Evolutionary conservation across 30 jellyfish, hydroid and myxozoan species (phyloP).

Genomic region (Rhopilema esculentum): DNA sequence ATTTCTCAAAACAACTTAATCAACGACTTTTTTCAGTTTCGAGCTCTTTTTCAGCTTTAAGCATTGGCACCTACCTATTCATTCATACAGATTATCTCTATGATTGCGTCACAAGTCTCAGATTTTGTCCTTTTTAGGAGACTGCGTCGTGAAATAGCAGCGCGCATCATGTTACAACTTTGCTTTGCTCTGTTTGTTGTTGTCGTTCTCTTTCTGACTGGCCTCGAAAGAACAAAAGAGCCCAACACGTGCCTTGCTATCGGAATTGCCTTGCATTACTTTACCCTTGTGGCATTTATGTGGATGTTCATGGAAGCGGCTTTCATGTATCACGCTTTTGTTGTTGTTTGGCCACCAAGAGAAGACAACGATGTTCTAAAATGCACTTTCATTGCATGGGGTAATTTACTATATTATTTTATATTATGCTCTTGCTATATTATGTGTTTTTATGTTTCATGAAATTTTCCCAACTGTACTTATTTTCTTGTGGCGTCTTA

Average conservation of each 20-base stretch:
- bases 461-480: too few species aligned
- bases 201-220: conserved; percentile 86
- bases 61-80: too few species aligned
- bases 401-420: conserved; percentile 25
- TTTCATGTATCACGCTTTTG: conserved; percentile 97
- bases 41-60: too few species aligned
- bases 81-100: background rate
- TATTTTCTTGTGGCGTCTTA: too few species aligned
- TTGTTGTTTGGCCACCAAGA: conserved; percentile 98
- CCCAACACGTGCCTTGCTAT: conserved; percentile 85
- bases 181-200: conserved; percentile 90
- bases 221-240: conserved; percentile 83
- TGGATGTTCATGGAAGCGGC: conserved; percentile 99
- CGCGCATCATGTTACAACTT: conserved; percentile 88
- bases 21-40: too few species aligned
- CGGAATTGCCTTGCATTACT: conserved; percentile 88
- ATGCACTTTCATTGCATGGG: conserved; percentile 97
- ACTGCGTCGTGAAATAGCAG: conserved; percentile 93
- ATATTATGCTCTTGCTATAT: background rate
- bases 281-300: conserved; percentile 93
- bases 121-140: conserved; percentile 62
- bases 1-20: too few species aligned
- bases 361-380: conserved; percentile 91
- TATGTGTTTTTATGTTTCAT: too few species aligned
- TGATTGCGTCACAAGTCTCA: background rate